These are phyloP conservation scores for Lagorchestes hirsutus DNA, from an alignment of 2,797 vertebrate species.

Conservation along the genomic window DNA sequence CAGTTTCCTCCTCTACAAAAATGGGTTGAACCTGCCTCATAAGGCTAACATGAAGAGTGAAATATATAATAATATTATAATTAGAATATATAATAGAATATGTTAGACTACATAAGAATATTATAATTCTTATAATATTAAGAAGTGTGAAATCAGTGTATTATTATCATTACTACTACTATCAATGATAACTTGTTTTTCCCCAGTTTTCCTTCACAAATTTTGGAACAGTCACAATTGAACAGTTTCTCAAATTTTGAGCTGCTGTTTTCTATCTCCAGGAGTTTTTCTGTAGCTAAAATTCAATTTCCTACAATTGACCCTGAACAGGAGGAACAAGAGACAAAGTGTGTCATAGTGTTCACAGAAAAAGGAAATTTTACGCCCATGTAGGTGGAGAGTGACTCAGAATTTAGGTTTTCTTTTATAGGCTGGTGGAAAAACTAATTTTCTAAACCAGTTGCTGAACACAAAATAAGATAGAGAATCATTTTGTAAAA, in stretches of 20 bases:
- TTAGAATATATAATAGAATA: too few relatives aligned
- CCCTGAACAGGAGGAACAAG: background rate
- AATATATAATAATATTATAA: too few relatives aligned
- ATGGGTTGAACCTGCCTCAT: background rate
- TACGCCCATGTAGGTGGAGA: background rate
- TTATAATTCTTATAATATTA: background rate
- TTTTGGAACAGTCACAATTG: background rate
- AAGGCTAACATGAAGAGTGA: background rate
- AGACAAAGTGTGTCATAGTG: background rate
- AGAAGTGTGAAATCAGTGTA: background rate
- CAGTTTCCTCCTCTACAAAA: background rate
- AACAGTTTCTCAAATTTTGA: background rate
- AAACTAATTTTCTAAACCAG: background rate
- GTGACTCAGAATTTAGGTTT: background rate
- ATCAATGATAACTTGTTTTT: too few relatives aligned
- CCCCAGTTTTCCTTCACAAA: background rate
- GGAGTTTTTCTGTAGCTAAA: background rate
- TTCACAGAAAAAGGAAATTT: background rate
- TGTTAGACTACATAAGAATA: too few relatives aligned
- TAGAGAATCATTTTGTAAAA: background rate
- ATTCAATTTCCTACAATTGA: background rate
- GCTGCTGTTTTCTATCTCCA: background rate
- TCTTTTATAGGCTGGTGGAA: background rate
- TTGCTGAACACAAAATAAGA: background rate
- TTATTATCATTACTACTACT: background rate